A percentile compares a stretch with the other conserved stretches of the same genome.
Evolutionary conservation across 1,140 invertebrate genomes (phyloP).

Genomic region (Cecropterus lyciades): DNA sequence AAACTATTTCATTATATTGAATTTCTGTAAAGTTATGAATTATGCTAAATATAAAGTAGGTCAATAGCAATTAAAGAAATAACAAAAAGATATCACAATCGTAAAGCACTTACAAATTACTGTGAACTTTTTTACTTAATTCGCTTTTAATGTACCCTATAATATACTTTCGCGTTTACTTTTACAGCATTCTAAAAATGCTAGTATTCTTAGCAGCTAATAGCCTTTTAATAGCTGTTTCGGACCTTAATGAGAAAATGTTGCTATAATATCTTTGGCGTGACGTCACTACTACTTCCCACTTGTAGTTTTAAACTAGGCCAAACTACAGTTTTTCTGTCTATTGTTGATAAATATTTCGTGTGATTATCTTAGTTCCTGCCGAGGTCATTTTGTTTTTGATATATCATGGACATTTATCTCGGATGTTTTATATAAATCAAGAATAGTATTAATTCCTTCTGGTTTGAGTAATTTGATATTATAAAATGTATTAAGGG

Average conservation of each 20-base stretch:
- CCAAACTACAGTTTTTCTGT: not conserved
- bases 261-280: slow-evolving; percentile 33
- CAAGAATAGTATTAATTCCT: no score
- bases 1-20: no score
- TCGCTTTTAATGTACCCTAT: slow-evolving; percentile 34
- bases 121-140: slow-evolving; percentile 17
- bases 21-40: no score
- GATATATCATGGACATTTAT: no score
- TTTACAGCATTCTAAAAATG: slow-evolving; percentile 32
- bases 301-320: slow-evolving; percentile 27
- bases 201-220: slow-evolving; percentile 29
- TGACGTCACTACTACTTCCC: slow-evolving; percentile 21
- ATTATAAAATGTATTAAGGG: no score
- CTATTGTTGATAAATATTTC: not conserved
- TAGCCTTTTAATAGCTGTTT: slow-evolving; percentile 35
- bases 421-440: no score
- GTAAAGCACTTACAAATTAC: not conserved
- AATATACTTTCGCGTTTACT: slow-evolving; percentile 29
- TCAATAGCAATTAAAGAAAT: no score
- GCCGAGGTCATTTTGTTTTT: not conserved
- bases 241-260: slow-evolving; percentile 35
- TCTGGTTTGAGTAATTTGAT: no score
- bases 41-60: no score
- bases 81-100: no score
- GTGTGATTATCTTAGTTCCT: slow-evolving; percentile 1